Evolutionary conservation across 53 echinoderm and acorn worm species (phyloP), one percentile per base, ranked within the genome.

Genomic region (Zoroaster sp.): DNA sequence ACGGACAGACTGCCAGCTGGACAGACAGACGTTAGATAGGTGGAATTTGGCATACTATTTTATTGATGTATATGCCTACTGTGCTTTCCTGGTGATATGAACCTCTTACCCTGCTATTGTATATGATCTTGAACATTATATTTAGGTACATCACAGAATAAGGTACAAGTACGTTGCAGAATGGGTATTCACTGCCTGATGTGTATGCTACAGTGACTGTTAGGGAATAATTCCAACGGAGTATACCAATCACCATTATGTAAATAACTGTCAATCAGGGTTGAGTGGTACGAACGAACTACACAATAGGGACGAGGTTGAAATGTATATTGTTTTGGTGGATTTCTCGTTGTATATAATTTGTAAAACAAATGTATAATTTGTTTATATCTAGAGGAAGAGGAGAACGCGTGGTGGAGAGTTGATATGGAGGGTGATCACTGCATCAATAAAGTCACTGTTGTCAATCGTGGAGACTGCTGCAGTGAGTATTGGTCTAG

Each of bases 401-500:
- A 51, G 1, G 0, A 0, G 49, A 49, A 77, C 32, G 79, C 89
- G 1, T 89, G 89, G 89, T 89, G 89, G 89, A 69, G 32, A 28
- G 69, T 89, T 0, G 72, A 89, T 46, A 44, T 89, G 2, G 69
- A 40, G 2, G 80, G 38, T 9, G 47, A 79, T 8, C 37, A 70
- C 34, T 78, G 77, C 40, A 47, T 89, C 49, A 89, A n/a, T 37
- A 77, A 77, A 23, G 79, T 89, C 1, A 21, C 34, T 12, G 30
- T 89, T 9, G 34, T 78, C 66, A 89, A 89, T 66, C 77, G 89
- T 3, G 46, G 67, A 25, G 89, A 89, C 39, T 89, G 89, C 20
- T 89, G 89, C 37, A 78, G 89, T 89, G 79, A 89, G 89, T 79
- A 47, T 46, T n/a, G n/a, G n/a, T n/a, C n/a, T n/a, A n/a, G n/a